phyloP scores from a whole-genome alignment of 2,113 vertebrate species.

The Engystomops pustulosus region DNA sequence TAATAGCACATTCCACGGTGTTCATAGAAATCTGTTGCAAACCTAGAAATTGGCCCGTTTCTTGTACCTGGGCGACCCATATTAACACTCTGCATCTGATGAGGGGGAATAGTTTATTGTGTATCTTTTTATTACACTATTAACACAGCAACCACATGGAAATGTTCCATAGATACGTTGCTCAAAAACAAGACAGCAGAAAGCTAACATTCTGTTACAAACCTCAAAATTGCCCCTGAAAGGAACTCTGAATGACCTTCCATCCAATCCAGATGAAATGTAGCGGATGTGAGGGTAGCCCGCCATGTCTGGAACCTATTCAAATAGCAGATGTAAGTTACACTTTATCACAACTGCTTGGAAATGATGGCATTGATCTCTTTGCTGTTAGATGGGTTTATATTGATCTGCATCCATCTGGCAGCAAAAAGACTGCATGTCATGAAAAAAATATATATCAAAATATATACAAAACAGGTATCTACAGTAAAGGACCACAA shows the following conservation, averaged over 20 bases:
- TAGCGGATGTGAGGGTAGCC: slow-evolving; percentile 98
- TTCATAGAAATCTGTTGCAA: background rate
- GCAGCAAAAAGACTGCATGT: slow-evolving; percentile 29
- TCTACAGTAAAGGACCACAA: background rate
- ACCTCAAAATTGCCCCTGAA: slow-evolving; percentile 96
- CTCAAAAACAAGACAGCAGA: slow-evolving; percentile 58
- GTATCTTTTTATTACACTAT: background rate
- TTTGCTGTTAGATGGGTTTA: slow-evolving; percentile 22
- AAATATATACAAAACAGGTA: background rate
- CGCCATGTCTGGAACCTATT: slow-evolving; percentile 86
- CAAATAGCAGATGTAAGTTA: slow-evolving; percentile 72
- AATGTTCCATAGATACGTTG: background rate
- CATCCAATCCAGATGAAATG: slow-evolving; percentile 98
- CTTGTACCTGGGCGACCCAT: slow-evolving; percentile 8
- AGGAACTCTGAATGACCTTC: slow-evolving; percentile 84
- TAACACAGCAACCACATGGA: slow-evolving; percentile 12
- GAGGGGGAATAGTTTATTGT: slow-evolving; percentile 4
- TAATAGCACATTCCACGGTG: background rate
- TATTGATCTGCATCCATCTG: background rate
- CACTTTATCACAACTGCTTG: slow-evolving; percentile 69
- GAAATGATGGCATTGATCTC: slow-evolving; percentile 25
- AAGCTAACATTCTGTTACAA: slow-evolving; percentile 71
- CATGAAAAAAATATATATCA: background rate
- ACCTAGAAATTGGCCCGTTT: background rate
- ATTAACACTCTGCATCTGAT: slow-evolving; percentile 76